Evolutionary conservation across 2,113 vertebrate species (phyloP).

Genomic region (Ctenomys sociabilis): DNA sequence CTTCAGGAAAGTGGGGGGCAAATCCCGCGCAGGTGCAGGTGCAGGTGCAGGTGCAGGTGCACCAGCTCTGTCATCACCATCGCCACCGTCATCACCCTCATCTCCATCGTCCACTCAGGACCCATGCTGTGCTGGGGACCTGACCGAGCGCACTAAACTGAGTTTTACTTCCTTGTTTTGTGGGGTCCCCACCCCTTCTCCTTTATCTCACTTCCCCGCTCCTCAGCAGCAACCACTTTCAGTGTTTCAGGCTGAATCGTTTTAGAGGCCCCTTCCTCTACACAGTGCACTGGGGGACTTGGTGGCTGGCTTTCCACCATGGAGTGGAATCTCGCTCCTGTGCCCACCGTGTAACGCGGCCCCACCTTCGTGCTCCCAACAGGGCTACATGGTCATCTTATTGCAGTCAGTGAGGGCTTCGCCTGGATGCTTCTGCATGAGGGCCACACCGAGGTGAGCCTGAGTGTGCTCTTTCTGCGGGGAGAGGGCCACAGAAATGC

Average conservation of each 20-base stretch:
- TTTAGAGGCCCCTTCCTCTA: accelerated
- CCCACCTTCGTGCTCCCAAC: not conserved
- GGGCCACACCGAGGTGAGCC: accelerated
- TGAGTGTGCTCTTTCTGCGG: accelerated
- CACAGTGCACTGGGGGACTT: not conserved
- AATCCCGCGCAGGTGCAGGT: accelerated
- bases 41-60: no score
- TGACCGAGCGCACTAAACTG: accelerated
- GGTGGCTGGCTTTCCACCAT: accelerated
- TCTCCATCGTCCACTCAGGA: accelerated
- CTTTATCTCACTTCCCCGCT: not conserved
- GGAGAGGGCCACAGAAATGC: accelerated
- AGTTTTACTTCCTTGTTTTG: accelerated
- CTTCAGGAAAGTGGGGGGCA: not conserved
- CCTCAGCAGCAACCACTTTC: accelerated
- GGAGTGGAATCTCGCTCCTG: not conserved
- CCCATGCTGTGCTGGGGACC: accelerated
- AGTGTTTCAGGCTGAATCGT: not conserved
- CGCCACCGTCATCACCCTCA: accelerated
- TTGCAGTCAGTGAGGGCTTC: no score
- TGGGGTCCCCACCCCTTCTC: accelerated
- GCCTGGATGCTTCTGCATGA: accelerated
- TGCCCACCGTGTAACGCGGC: accelerated
- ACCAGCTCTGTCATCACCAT: accelerated
- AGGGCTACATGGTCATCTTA: not conserved